These are phyloP conservation scores for Shinisaurus crocodilurus DNA, from an alignment of 2,113 vertebrate species.

Conservation along the genomic window DNA sequence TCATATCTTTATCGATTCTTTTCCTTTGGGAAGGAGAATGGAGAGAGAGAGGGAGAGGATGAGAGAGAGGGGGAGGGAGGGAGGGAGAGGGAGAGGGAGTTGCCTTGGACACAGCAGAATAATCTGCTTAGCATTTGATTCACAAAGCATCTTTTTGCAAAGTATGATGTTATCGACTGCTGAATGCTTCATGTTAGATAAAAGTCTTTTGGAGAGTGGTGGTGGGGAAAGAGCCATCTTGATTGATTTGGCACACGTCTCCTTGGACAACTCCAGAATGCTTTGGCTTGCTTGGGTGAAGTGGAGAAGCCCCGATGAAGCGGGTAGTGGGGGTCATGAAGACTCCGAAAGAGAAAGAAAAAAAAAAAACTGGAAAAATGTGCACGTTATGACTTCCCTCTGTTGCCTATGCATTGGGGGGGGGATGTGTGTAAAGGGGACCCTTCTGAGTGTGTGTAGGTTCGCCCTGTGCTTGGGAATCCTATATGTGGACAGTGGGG, in stretches of 20 bases:
- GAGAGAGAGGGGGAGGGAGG: not conserved
- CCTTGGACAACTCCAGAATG: not conserved
- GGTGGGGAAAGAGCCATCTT: not conserved
- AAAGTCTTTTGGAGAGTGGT: not conserved
- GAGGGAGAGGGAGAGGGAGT: not conserved
- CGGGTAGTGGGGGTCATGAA: not conserved
- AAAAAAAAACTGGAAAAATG: not conserved
- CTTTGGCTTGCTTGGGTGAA: not conserved
- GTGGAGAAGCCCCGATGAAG: not conserved
- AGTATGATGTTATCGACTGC: not conserved
- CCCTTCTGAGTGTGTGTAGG: too few species aligned
- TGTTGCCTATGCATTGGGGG: not conserved
- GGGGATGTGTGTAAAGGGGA: not conserved
- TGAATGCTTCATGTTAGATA: not conserved
- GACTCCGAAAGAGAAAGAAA: not conserved
- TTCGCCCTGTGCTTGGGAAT: too few species aligned
- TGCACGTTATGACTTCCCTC: not conserved
- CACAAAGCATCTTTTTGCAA: not conserved
- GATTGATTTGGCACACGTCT: not conserved
- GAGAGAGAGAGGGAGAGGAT: not conserved
- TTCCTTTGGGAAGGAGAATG: not conserved
- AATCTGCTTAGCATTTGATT: not conserved
- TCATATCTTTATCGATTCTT: constrained; percentile 23
- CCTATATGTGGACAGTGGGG: not conserved
- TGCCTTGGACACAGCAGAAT: not conserved